These are phyloP conservation scores for Lanistes nyassanus DNA, from an alignment of 1,140 invertebrate genomes.

Conservation along the genomic window DNA sequence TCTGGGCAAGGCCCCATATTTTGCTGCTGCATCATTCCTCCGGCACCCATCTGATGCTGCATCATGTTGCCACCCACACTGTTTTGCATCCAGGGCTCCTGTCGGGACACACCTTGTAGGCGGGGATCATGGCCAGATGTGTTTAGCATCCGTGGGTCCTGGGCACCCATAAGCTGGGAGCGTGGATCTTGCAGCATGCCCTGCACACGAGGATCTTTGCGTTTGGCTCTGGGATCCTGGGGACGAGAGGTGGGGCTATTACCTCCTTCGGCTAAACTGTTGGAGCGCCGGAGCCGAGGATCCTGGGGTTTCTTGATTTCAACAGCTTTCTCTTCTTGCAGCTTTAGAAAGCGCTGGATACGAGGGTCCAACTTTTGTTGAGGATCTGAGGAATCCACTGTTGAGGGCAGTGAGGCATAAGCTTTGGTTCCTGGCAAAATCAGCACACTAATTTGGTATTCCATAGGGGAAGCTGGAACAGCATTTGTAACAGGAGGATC, in stretches of 20 bases:
- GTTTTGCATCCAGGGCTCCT: constrained; percentile 23
- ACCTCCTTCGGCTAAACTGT: constrained; percentile 6
- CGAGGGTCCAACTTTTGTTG: constrained; percentile 25
- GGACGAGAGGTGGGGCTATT: constrained; percentile 2
- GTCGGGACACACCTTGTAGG: background rate
- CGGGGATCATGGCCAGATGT: constrained; percentile 1
- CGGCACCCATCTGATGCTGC: background rate
- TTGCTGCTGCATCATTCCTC: constrained; percentile 13
- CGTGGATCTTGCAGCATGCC: constrained; percentile 10
- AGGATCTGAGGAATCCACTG: constrained; percentile 45
- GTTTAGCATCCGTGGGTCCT: background rate
- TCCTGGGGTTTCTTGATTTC: constrained; percentile 14
- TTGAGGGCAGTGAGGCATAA: constrained; percentile 38
- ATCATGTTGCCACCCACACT: constrained; percentile 15
- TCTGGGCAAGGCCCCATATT: constrained; percentile 18
- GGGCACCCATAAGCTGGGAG: background rate
- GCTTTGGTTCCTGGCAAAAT: constrained; percentile 24
- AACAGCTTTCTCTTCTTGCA: constrained; percentile 9
- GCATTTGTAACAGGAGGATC: constrained; percentile 36
- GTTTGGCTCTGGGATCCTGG: constrained; percentile 18
- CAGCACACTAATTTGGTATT: constrained; percentile 28
- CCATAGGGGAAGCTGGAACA: constrained; percentile 23
- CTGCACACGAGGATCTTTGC: constrained; percentile 21
- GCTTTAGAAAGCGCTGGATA: background rate
- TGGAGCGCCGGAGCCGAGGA: constrained; percentile 19